Evolutionary conservation across 2,113 vertebrate species (phyloP).

Genomic region (Heloderma charlesbogerti): DNA sequence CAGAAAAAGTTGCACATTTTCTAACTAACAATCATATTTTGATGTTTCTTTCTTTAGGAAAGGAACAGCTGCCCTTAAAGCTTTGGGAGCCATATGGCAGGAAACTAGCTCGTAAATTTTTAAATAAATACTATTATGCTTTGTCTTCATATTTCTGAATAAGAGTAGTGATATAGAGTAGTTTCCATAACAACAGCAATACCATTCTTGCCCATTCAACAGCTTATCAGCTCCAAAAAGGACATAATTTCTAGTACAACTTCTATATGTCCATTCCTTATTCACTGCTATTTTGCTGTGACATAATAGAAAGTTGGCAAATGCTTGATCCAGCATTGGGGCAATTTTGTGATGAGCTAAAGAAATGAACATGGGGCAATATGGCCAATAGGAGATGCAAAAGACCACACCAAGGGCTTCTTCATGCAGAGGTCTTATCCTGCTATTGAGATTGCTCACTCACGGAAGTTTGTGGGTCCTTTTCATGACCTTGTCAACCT

Average conservation of each 20-base stretch:
- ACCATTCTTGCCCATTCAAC: neutral
- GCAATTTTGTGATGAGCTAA: neutral
- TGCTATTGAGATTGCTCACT: too few relatives aligned
- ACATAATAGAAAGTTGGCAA: neutral
- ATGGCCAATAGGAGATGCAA: too few relatives aligned
- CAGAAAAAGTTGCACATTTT: neutral
- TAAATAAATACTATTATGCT: neutral
- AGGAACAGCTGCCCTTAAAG: neutral
- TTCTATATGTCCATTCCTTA: neutral
- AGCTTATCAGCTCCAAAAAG: neutral
- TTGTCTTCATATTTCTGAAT: neutral
- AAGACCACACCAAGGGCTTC: neutral
- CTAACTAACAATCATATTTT: neutral
- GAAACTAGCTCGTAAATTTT: neutral
- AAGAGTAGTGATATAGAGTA: neutral
- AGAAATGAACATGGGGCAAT: neutral
- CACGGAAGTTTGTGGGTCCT: too few relatives aligned
- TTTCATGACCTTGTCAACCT: too few relatives aligned
- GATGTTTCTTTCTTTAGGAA: neutral
- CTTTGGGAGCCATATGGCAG: neutral
- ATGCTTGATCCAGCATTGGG: neutral
- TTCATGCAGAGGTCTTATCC: too few relatives aligned
- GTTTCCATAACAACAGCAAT: neutral
- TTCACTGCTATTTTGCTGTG: neutral
- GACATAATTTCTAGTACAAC: too few relatives aligned